Conservation (phyloP, 2,888 invertebrate species). For the Aelia acuminata region DNA sequence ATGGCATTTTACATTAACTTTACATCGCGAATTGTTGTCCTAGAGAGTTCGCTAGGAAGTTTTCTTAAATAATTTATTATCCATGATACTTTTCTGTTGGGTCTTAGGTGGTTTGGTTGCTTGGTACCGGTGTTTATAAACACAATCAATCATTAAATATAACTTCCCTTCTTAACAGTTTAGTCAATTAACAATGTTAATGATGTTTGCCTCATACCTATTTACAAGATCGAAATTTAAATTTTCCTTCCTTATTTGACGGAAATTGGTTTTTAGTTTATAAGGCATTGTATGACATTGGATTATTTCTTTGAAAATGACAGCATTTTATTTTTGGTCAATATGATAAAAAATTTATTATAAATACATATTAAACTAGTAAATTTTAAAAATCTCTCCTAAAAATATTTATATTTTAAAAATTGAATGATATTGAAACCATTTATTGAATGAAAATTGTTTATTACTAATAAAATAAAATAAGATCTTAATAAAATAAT, state of each 20-base stretch:
- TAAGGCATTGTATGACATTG: not conserved
- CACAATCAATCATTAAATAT: constrained; percentile 29
- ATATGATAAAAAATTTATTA: not conserved
- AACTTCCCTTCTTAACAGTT: not conserved
- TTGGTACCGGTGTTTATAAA: constrained; percentile 51
- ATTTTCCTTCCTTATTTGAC: constrained; percentile 33
- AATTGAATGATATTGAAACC: not conserved
- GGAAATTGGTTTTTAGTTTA: not conserved
- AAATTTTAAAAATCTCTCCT: not conserved
- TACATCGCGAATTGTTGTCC: constrained; percentile 56
- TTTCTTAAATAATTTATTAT: constrained; percentile 34
- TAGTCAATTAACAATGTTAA: not conserved
- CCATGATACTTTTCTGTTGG: constrained; percentile 28
- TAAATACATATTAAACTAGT: not conserved
- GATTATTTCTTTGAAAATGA: not conserved
- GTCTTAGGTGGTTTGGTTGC: constrained; percentile 46
- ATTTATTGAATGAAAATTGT: not conserved
- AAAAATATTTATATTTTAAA: not conserved
- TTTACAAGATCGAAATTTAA: not conserved
- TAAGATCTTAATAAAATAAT: not conserved
- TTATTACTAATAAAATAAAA: not conserved
- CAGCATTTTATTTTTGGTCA: not conserved
- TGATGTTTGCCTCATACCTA: no score
- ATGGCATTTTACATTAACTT: constrained; percentile 63
- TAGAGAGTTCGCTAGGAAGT: constrained; percentile 39